Base-by-base conservation (phyloP, 2,888 invertebrate species). In the Epirrita christyi region DNA sequence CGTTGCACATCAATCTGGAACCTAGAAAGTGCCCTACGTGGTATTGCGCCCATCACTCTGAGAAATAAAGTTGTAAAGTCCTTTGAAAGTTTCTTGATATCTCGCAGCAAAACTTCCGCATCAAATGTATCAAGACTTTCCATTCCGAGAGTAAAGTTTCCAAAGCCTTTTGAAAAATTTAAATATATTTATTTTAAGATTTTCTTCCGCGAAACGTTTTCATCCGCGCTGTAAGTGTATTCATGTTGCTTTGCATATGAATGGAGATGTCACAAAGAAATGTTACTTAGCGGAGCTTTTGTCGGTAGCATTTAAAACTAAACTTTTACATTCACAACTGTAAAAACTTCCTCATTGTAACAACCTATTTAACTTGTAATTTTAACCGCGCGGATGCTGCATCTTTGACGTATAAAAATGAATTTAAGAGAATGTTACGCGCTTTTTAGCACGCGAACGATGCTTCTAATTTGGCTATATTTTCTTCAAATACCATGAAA, bases 221-320 rank as follows among this genome's bases (percentile, higher is more conserved):
- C 13, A 52, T 46, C 41, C 34, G 34, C 13, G 11, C 13, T 8
- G n/a, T n/a, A 29, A 47, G 32, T 41, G 11, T 52, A 47, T 47
- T 40, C 45, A 37, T n/a, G 36, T 28, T 41, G 13, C 40, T 54
- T 57, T 57, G 50, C 59, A 54, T 59, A 59, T 43, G 59, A 59
- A 59, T 52, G 3, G 37, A 15, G 42, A 32, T 29, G 37, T 41
- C 37, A 27, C 42, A 40, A 40, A 40, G 40, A 37, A 37, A 11
- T 37, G n/a, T 37, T 37, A 11, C 13, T 11, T 11, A 6, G n/a
- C n/a, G n/a, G n/a, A n/a, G 37, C 0, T 11, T 13, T 11, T 6
- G n/a, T 6, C 37, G 13, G 37, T 11, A 11, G 9, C 37, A 37
- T 21, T 37, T 37, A 5, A 37, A 37, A 37, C 7, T 8, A 28